Conservation (phyloP, 1,140 invertebrate species). For the Sycophaga agraensis region DNA sequence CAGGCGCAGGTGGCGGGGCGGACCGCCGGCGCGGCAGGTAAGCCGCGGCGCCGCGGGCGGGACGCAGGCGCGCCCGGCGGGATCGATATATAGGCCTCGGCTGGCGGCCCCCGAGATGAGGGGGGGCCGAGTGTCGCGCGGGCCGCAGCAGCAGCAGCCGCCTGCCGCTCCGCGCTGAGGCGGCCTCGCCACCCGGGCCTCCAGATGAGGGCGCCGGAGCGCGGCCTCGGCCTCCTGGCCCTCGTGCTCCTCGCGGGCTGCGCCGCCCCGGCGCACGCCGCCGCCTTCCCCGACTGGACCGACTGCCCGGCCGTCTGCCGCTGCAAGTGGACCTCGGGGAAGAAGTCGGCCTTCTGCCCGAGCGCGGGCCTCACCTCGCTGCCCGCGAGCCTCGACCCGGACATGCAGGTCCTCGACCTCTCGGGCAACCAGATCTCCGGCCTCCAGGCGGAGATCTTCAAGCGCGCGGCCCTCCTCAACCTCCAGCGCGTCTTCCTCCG, state of each 20-base stretch:
- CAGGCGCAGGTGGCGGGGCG: no score
- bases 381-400: slow-evolving; percentile 72
- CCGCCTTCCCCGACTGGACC: slow-evolving; percentile 73
- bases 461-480: slow-evolving; percentile 75
- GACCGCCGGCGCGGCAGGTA: no score
- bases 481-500: slow-evolving; percentile 80
- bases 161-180: background rate
- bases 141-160: no score
- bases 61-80: background rate
- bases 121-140: no score
- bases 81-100: no score
- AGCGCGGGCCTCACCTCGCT: slow-evolving; percentile 74
- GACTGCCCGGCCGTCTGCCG: slow-evolving; percentile 78
- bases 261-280: slow-evolving; percentile 43
- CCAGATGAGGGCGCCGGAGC: no score
- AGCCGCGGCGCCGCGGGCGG: no score
- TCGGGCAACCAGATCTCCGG: slow-evolving; percentile 76
- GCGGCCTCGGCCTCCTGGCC: slow-evolving; percentile 47
- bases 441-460: slow-evolving; percentile 79
- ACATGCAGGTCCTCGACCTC: slow-evolving; percentile 84
- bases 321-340: slow-evolving; percentile 87
- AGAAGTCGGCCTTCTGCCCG: slow-evolving; percentile 81
- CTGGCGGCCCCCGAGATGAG: background rate
- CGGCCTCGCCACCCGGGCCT: slow-evolving; percentile 38
- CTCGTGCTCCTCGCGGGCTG: slow-evolving; percentile 36